Evolutionary conservation across 1,140 invertebrate species (phyloP).

Genomic region (Akabosia matsudoensis): DNA sequence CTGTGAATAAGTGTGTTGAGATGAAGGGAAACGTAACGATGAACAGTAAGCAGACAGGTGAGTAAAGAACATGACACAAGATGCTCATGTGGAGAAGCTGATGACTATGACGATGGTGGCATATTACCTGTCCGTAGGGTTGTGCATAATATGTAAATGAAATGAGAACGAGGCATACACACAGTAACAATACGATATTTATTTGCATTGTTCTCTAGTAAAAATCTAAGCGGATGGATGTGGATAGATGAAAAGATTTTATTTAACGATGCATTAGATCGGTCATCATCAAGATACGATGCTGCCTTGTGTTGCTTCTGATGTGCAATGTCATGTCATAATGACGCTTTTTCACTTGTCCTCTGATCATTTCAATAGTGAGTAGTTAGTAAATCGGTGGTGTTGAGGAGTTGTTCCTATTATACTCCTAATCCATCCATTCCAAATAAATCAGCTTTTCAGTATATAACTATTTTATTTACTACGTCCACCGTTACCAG

Average conservation of each 20-base stretch:
- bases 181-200: conserved; percentile 1
- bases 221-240: background rate
- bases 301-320: background rate
- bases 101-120: conserved; percentile 11
- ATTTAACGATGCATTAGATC: background rate
- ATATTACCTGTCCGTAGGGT: background rate
- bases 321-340: conserved; percentile 25
- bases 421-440: conserved; percentile 6
- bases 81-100: conserved; percentile 19
- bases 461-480: background rate
- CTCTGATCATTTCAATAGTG: conserved; percentile 20
- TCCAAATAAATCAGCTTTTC: background rate
- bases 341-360: conserved; percentile 18
- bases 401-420: background rate
- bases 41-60: conserved; percentile 19
- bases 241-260: background rate
- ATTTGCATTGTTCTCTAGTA: conserved; percentile 8
- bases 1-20: background rate
- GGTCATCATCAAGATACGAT: background rate
- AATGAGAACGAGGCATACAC: background rate
- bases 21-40: background rate
- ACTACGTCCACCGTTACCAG: background rate
- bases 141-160: background rate
- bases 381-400: background rate
- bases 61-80: conserved; percentile 25